Evolutionary conservation across 1,140 invertebrate species (phyloP).

Genomic region (Dolichoris vasculosae): DNA sequence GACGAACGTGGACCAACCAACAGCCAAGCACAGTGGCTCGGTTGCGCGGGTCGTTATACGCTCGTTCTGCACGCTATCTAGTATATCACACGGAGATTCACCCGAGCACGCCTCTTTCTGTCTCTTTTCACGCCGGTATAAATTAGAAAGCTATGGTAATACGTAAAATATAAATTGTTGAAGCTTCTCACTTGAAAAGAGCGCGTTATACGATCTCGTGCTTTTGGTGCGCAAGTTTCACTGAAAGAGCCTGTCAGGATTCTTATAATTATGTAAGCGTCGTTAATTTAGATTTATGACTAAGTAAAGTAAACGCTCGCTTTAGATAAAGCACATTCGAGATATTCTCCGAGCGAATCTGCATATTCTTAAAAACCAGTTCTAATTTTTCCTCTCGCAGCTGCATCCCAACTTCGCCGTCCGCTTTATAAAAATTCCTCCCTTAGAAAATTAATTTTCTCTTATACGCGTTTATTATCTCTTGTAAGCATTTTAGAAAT

Average conservation of each 20-base stretch:
- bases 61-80: slow-evolving; percentile 29
- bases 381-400: background rate
- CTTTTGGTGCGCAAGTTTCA: slow-evolving; percentile 8
- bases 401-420: no score
- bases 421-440: background rate
- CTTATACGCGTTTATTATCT: background rate
- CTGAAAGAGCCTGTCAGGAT: slow-evolving; percentile 6
- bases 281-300: slow-evolving; percentile 20
- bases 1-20: no score
- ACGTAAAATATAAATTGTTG: slow-evolving; percentile 26
- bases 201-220: slow-evolving; percentile 18
- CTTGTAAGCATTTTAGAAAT: background rate
- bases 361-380: background rate
- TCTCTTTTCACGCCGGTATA: slow-evolving; percentile 21
- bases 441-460: background rate
- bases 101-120: background rate
- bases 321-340: background rate
- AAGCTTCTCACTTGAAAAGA: slow-evolving; percentile 19
- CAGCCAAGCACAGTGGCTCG: slow-evolving; percentile 21
- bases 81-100: slow-evolving; percentile 35
- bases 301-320: background rate
- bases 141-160: slow-evolving; percentile 40
- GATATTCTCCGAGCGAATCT: background rate
- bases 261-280: slow-evolving; percentile 25
- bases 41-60: slow-evolving; percentile 32